phyloP scores from a whole-genome alignment of 1,140 invertebrate genomes.

The Drosophila lacteicornis region DNA sequence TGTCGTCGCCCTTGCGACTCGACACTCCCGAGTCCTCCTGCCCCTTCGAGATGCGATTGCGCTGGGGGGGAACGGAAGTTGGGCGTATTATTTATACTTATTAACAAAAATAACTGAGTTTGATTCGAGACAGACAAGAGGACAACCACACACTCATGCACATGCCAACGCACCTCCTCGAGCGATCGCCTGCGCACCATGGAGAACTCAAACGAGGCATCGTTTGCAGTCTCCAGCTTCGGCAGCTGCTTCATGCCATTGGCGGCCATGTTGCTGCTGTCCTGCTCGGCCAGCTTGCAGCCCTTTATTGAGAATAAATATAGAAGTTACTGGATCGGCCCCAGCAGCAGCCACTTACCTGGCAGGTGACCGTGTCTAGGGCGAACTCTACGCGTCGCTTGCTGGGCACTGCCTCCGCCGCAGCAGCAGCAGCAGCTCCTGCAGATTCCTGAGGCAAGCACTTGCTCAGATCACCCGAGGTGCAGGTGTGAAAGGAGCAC shows the following conservation, averaged over 20 bases:
- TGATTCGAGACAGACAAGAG: constrained; percentile 13
- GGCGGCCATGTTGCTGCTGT: constrained; percentile 47
- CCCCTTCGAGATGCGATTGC: constrained; percentile 65
- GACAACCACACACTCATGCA: constrained; percentile 28
- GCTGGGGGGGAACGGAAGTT: constrained; percentile 33
- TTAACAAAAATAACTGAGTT: too few relatives aligned
- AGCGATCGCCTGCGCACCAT: constrained; percentile 81
- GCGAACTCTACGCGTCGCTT: constrained; percentile 71
- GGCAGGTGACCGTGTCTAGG: constrained; percentile 49
- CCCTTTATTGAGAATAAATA: constrained; percentile 59
- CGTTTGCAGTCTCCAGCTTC: constrained; percentile 68
- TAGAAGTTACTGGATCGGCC: constrained; percentile 1
- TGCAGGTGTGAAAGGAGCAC: constrained; percentile 80
- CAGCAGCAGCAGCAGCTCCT: constrained; percentile 10
- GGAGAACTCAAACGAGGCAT: constrained; percentile 80
- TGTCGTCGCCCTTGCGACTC: constrained; percentile 77
- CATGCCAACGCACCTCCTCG: constrained; percentile 75
- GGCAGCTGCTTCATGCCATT: constrained; percentile 51
- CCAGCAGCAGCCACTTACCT: constrained; percentile 54
- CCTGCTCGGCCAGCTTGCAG: constrained; percentile 75
- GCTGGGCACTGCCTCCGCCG: constrained; percentile 19
- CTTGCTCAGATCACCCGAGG: constrained; percentile 74
- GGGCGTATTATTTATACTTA: not conserved
- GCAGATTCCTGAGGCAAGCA: constrained; percentile 52
- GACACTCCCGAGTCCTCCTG: constrained; percentile 83